phyloP scores from a whole-genome alignment of 1,140 invertebrate genomes.

The Leptopilina clavipes region DNA sequence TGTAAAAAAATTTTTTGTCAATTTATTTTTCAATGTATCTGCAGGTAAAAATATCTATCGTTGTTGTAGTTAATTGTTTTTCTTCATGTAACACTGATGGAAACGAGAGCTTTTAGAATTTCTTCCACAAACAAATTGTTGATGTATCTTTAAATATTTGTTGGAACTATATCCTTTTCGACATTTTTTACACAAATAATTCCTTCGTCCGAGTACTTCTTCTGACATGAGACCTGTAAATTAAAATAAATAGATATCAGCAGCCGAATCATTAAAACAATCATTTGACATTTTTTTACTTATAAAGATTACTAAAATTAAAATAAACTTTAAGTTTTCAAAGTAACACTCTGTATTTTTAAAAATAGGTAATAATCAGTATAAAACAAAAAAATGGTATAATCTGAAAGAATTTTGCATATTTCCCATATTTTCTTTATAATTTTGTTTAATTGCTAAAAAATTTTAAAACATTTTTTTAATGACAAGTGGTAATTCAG shows the following conservation, averaged over 20 bases:
- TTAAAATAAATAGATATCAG: slow-evolving; percentile 3
- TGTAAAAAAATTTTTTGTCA: too few species aligned
- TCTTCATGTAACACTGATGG: too few species aligned
- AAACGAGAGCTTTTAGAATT: slow-evolving; percentile 33
- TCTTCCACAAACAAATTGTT: slow-evolving; percentile 65
- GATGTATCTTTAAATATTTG: slow-evolving; percentile 66
- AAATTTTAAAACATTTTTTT: slow-evolving; percentile 59
- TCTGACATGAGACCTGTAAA: neutral
- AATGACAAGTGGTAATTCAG: slow-evolving; percentile 58
- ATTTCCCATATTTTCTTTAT: neutral
- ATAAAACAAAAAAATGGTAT: neutral
- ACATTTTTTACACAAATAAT: slow-evolving; percentile 61
- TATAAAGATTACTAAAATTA: too few species aligned
- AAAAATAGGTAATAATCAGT: too few species aligned
- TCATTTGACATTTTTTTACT: too few species aligned
- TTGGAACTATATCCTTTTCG: slow-evolving; percentile 58
- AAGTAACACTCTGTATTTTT: too few species aligned
- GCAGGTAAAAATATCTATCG: too few species aligned
- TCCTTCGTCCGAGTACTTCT: slow-evolving; percentile 55
- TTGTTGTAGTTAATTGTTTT: too few species aligned
- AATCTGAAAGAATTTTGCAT: too few species aligned
- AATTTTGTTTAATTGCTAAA: neutral
- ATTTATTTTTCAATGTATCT: too few species aligned
- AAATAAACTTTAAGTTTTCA: too few species aligned
- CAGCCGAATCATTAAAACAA: too few species aligned